Conservation (phyloP, 1,140 invertebrate genomes). For the Portunus trituberculatus region DNA sequence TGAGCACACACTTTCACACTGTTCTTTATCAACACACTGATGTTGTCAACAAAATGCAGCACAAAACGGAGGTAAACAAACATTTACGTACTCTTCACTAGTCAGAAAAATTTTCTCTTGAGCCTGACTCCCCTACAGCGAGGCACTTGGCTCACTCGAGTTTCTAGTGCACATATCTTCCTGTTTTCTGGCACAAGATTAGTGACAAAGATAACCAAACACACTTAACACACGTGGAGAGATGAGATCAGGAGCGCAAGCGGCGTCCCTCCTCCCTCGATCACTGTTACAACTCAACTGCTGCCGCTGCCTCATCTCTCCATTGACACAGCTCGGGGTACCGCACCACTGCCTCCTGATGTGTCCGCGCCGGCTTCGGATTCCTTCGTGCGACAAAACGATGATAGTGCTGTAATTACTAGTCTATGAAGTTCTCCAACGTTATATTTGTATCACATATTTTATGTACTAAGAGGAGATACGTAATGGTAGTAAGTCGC, state of each 20-base stretch:
- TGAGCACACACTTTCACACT: not conserved
- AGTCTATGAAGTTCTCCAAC: too few relatives aligned
- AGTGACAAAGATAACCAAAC: not conserved
- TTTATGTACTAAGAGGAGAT: too few relatives aligned
- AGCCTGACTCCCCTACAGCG: not conserved
- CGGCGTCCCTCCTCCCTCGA: not conserved
- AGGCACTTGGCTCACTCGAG: not conserved
- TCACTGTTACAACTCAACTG: not conserved
- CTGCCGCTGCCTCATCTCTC: not conserved
- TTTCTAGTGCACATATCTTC: not conserved
- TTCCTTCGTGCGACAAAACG: not conserved
- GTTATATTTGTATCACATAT: too few relatives aligned
- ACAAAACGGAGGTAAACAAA: not conserved
- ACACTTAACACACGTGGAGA: not conserved
- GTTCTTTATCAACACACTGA: not conserved
- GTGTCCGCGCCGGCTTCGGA: not conserved
- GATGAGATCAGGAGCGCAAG: not conserved
- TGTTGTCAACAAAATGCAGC: not conserved
- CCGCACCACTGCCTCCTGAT: not conserved
- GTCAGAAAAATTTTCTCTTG: not conserved
- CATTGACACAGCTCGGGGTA: not conserved
- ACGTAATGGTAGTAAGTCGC: too few relatives aligned
- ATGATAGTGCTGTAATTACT: not conserved
- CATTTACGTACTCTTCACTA: not conserved
- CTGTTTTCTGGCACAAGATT: not conserved